phyloP scores from a whole-genome alignment of 1,140 invertebrate genomes.

The Diachasmimorpha longicaudata region DNA sequence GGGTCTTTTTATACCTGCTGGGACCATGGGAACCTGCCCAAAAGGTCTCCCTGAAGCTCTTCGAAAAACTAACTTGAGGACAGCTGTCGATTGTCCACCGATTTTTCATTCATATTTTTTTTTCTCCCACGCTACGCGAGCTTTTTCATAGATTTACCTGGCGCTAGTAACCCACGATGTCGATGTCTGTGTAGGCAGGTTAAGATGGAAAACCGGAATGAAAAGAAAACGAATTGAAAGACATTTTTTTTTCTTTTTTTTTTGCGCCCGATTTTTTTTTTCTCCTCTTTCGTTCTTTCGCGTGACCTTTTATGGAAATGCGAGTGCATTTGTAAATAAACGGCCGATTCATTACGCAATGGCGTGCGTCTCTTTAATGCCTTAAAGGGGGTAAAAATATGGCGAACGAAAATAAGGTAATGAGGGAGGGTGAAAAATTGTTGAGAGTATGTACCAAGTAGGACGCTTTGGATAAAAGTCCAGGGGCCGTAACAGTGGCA shows the following conservation, averaged over 20 bases:
- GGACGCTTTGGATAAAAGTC: background rate
- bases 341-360: background rate
- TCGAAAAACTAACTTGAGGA: background rate
- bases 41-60: background rate
- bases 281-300: background rate
- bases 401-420: background rate
- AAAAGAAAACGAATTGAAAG: conserved; percentile 2
- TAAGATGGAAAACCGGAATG: background rate
- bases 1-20: background rate
- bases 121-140: background rate
- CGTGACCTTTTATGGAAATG: background rate
- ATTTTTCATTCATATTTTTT: background rate
- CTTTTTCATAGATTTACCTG: background rate
- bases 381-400: background rate
- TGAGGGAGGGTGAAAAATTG: background rate
- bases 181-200: background rate
- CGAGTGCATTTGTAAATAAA: background rate
- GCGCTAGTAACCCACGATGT: background rate
- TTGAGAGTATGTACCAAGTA: background rate
- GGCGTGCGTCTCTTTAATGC: background rate
- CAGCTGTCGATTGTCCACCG: background rate
- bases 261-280: background rate
- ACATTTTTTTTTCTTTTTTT: background rate
- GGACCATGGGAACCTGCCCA: background rate
- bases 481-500: conserved; percentile 1